Conservation (phyloP, 2,888 invertebrate species). For the Melitaea athalia region DNA sequence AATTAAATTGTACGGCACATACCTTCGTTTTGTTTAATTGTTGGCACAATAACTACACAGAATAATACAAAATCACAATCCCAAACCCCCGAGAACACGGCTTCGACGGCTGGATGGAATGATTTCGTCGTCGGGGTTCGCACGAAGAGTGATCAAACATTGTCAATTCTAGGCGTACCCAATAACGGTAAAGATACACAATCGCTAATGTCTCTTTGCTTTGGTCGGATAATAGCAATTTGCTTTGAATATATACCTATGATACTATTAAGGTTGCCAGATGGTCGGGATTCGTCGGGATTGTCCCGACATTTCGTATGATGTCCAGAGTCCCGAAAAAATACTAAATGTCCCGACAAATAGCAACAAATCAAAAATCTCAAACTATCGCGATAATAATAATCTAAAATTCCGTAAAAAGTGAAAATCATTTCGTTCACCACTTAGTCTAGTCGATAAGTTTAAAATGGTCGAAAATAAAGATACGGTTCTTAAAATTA, state of each 20-base stretch:
- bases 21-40: constrained; percentile 77
- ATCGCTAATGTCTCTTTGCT: constrained; percentile 52
- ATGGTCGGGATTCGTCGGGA: too few relatives aligned
- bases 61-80: constrained; percentile 77
- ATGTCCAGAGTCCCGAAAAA: too few relatives aligned
- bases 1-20: constrained; percentile 53
- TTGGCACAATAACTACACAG: constrained; percentile 78
- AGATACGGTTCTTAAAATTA: too few relatives aligned
- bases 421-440: too few relatives aligned
- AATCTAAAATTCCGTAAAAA: too few relatives aligned
- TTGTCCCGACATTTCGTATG: too few relatives aligned
- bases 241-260: constrained; percentile 57
- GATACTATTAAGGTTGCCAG: too few relatives aligned
- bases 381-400: too few relatives aligned
- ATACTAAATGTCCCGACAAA: too few relatives aligned
- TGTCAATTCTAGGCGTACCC: constrained; percentile 59
- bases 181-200: constrained; percentile 46
- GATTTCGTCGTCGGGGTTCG: constrained; percentile 78
- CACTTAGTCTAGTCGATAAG: too few relatives aligned
- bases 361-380: too few relatives aligned
- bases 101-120: constrained; percentile 83
- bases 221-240: constrained; percentile 69
- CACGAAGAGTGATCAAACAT: constrained; percentile 70
- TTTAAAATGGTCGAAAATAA: too few relatives aligned
- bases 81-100: constrained; percentile 81